Evolutionary conservation across 2,888 invertebrate species (phyloP).

Genomic region (Cephus rjabovi): DNA sequence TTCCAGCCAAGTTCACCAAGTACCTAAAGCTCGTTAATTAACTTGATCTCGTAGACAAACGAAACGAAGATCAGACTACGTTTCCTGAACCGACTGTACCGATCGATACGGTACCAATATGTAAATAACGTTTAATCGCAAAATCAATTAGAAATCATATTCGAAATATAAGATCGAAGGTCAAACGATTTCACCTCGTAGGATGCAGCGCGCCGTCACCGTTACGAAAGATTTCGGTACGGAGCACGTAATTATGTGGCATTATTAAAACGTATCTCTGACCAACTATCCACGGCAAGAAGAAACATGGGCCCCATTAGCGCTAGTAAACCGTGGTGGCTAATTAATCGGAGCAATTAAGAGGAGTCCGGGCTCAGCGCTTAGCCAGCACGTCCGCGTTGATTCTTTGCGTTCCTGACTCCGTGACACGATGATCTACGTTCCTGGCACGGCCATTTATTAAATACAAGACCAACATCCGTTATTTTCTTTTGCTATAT

Average conservation of each 20-base stretch:
- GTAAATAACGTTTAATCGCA: not conserved
- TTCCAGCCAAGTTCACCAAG: not conserved
- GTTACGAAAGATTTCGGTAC: slow-evolving; percentile 6
- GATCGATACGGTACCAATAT: too few relatives aligned
- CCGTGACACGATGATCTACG: slow-evolving; percentile 55
- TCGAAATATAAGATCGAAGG: too few relatives aligned
- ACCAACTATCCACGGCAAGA: slow-evolving; percentile 18
- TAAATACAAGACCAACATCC: slow-evolving; percentile 26
- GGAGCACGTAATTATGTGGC: slow-evolving; percentile 35
- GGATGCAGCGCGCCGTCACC: not conserved
- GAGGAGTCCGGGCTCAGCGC: slow-evolving; percentile 22
- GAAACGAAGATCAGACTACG: too few relatives aligned
- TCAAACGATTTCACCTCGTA: not conserved
- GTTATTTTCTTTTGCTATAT: too few relatives aligned
- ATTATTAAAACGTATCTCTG: slow-evolving; percentile 48
- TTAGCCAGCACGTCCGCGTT: slow-evolving; percentile 31
- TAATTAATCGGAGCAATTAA: slow-evolving; percentile 64
- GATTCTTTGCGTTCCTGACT: slow-evolving; percentile 30
- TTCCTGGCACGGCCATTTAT: slow-evolving; percentile 46
- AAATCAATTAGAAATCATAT: too few relatives aligned
- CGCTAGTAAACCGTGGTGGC: slow-evolving; percentile 52
- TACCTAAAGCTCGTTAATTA: slow-evolving; percentile 12
- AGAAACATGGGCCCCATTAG: slow-evolving; percentile 57
- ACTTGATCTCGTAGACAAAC: not conserved
- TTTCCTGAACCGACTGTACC: too few relatives aligned